Percentiles rank a stretch among this genome's conserved stretches.
Evolutionary conservation across 2,797 vertebrate species (phyloP).

Genomic region (Eulemur rubriventer): DNA sequence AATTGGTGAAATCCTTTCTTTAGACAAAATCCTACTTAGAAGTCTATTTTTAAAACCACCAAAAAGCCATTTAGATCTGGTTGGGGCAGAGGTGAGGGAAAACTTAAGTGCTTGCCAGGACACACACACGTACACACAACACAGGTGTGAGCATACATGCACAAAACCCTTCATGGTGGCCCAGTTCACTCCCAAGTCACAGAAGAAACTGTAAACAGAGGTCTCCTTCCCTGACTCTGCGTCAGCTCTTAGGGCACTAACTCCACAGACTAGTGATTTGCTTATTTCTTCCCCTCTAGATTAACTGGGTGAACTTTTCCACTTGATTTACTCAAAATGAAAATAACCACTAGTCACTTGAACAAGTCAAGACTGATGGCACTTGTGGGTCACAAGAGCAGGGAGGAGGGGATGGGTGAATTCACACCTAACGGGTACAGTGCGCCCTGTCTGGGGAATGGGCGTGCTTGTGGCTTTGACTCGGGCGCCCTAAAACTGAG

Average conservation of each 20-base stretch:
- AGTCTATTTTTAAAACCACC: conserved; percentile 16
- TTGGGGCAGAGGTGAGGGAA: not conserved
- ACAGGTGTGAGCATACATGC: not conserved
- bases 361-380: not conserved
- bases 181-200: not conserved
- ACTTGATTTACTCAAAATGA: not conserved
- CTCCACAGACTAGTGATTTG: not conserved
- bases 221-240: not conserved
- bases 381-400: not conserved
- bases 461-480: too few relatives aligned
- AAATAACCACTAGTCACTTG: not conserved
- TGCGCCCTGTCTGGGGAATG: too few relatives aligned
- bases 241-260: not conserved
- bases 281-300: not conserved
- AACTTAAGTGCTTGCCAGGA: not conserved
- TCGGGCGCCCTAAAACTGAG: not conserved
- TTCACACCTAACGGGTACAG: too few relatives aligned
- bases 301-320: not conserved
- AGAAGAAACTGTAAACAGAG: not conserved
- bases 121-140: accelerated
- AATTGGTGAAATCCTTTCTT: conserved; percentile 34
- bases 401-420: too few relatives aligned
- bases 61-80: not conserved
- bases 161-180: not conserved
- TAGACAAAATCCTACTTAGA: conserved; percentile 3